Percentiles rank a stretch among this genome's conserved stretches.
These are phyloP conservation scores for Spilarctia lutea DNA, from an alignment of 2,888 invertebrate species.

Conservation along the genomic window DNA sequence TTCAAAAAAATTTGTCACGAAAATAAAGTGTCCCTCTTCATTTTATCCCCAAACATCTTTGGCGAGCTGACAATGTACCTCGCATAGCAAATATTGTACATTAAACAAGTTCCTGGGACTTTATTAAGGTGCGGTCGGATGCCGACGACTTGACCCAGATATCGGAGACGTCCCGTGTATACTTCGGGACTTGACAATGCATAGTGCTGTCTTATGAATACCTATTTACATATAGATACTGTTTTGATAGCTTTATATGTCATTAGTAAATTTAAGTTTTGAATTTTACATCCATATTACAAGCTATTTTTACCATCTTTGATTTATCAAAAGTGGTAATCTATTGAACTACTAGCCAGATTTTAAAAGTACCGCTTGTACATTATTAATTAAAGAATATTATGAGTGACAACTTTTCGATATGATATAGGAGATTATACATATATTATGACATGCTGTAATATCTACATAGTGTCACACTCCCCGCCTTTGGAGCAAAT, in stretches of 20 bases:
- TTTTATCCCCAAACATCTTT: constrained; percentile 14
- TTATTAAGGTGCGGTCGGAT: constrained; percentile 43
- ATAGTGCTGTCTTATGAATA: constrained; percentile 8
- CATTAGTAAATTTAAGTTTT: background rate
- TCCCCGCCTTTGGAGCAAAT: too few relatives aligned
- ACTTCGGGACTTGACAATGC: constrained; percentile 40
- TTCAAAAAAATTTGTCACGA: constrained; percentile 13
- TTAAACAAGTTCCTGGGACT: constrained; percentile 43
- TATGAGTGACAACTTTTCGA: too few relatives aligned
- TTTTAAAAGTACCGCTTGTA: too few relatives aligned
- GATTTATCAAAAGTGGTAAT: too few relatives aligned
- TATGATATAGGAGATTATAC: too few relatives aligned
- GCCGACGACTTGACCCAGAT: constrained; percentile 47
- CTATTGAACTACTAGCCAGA: too few relatives aligned
- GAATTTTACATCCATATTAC: background rate
- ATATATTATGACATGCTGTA: too few relatives aligned
- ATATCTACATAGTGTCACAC: too few relatives aligned
- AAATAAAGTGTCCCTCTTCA: constrained; percentile 26
- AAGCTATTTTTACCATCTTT: too few relatives aligned
- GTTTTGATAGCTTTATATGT: background rate
- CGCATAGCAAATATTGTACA: constrained; percentile 53
- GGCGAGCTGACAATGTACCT: constrained; percentile 28
- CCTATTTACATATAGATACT: background rate
- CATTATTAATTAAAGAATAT: too few relatives aligned
- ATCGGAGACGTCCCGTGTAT: constrained; percentile 28